phyloP scores from a whole-genome alignment of 2,797 vertebrate species.

The Lutjanus argentimaculatus region DNA sequence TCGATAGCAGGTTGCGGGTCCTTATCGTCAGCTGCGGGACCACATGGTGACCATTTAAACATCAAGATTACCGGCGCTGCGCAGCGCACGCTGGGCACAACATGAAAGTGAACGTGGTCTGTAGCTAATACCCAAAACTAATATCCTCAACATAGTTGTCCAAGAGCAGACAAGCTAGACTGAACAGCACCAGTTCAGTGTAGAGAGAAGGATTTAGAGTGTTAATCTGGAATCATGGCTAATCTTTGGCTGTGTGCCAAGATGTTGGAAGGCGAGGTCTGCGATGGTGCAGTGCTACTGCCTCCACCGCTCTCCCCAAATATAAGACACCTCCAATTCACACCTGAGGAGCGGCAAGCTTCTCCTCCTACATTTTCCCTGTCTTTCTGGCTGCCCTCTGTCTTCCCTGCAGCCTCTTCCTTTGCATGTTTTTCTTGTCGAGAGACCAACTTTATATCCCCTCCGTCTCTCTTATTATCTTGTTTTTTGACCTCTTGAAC shows the following conservation, averaged over 20 bases:
- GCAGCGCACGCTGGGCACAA: conserved; percentile 40
- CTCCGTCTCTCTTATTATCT: conserved; percentile 8
- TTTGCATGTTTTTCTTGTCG: background rate
- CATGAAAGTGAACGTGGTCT: conserved; percentile 68
- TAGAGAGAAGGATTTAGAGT: conserved; percentile 68
- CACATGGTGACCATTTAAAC: conserved; percentile 59
- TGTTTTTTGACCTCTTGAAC: conserved; percentile 44
- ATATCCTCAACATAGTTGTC: conserved; percentile 65
- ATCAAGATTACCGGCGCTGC: conserved; percentile 57
- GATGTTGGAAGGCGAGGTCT: conserved; percentile 50
- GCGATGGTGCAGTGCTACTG: conserved; percentile 15
- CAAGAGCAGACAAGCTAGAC: conserved; percentile 52
- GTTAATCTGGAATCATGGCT: conserved; percentile 80
- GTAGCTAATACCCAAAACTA: conserved; percentile 70
- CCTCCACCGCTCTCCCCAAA: conserved; percentile 27
- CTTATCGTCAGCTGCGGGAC: conserved; percentile 50
- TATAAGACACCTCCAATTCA: conserved; percentile 34
- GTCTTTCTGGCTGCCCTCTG: background rate
- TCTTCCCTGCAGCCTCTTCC: background rate
- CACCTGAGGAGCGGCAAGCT: conserved; percentile 15
- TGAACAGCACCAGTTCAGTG: conserved; percentile 50
- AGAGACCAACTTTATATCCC: conserved; percentile 4
- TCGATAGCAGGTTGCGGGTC: conserved; percentile 38
- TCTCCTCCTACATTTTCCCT: conserved; percentile 1
- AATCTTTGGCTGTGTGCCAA: conserved; percentile 72